Evolutionary conservation across 2,888 invertebrate genomes (phyloP), one percentile per base, ranked within the genome.

Genomic region (Agonopterix arenella): DNA sequence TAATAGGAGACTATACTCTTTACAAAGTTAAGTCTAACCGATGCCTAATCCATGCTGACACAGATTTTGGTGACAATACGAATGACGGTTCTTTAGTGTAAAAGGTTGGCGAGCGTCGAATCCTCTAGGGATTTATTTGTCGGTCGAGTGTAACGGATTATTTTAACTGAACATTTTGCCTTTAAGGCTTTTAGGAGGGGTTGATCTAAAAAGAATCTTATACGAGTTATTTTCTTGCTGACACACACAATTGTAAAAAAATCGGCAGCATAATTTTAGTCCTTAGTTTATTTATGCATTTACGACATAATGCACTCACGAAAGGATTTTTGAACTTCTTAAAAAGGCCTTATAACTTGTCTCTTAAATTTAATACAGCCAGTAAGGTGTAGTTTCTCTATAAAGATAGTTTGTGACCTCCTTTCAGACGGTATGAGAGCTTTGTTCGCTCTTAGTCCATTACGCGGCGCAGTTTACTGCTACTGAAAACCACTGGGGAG

Each of bases 101-200:
- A 71, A 69, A 66, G 63, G 64, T 64, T 58, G 55, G 58, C 55
- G 61, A 56, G 58, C 55, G 61, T 61, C 57, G 58, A 51, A 52
- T 52, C 56, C 68, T 64, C 56, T 13, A 57, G 67, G 68, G 68
- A 56, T 59, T 59, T 56, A 58, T 58, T 59, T 56, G 56, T 56
- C 56, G 56, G 63, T 66, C 65, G 64, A 67, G 68, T 61, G 68
- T 66, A 61, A 68, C 65, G 66, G 61, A 63, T 68, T 71, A 70
- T 67, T 70, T 66, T 66, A 59, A 64, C 58, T 51, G 55, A 52
- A 48, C 49, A 57, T 45, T 11, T 13, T 42, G 18, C 43, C n/a
- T 13, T 37, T 45, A 28, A 28, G 28, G 28, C 28, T 28, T 28
- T 28, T 28, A 28, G 28, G 5, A 28, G 28, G 28, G 40, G 10